phyloP scores from a whole-genome alignment of 1,140 invertebrate species.

The Diabrotica virgifera region DNA sequence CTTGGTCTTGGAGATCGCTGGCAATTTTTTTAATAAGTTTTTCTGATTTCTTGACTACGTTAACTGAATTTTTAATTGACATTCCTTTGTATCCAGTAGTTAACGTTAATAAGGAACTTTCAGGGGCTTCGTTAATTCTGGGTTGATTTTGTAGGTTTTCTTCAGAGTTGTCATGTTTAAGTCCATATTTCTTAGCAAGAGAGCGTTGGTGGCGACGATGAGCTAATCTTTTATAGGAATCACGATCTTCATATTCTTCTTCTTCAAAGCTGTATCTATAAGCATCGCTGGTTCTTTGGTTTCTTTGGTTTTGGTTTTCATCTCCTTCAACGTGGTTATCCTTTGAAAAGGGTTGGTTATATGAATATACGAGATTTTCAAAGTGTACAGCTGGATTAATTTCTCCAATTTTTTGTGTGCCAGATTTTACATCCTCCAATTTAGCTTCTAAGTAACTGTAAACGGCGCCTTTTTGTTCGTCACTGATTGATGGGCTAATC shows the following conservation, averaged over 20 bases:
- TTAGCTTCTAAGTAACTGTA: slow-evolving; percentile 57
- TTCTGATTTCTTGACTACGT: slow-evolving; percentile 47
- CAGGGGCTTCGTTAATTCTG: slow-evolving; percentile 48
- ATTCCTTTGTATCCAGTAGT: slow-evolving; percentile 55
- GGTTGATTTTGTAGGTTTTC: slow-evolving; percentile 40
- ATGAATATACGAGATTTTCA: slow-evolving; percentile 58
- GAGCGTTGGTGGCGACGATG: too few relatives aligned
- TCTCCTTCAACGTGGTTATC: slow-evolving; percentile 25
- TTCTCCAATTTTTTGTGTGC: slow-evolving; percentile 31
- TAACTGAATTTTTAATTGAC: slow-evolving; percentile 44
- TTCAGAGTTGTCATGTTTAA: slow-evolving; percentile 14
- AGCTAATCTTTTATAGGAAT: too few relatives aligned
- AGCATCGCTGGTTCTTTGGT: too few relatives aligned
- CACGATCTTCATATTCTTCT: too few relatives aligned
- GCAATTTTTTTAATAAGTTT: slow-evolving; percentile 56
- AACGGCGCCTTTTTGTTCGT: slow-evolving; percentile 57
- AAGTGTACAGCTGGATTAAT: slow-evolving; percentile 47
- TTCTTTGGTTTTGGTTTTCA: slow-evolving; percentile 16
- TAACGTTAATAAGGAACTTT: slow-evolving; percentile 51
- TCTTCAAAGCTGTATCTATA: background rate
- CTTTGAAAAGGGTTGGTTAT: slow-evolving; percentile 45
- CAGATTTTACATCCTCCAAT: slow-evolving; percentile 43
- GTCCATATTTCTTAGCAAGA: too few relatives aligned
- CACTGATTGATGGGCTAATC: slow-evolving; percentile 52
- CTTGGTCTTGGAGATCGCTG: slow-evolving; percentile 55